Base-by-base conservation (phyloP, 2,113 vertebrate species). In the Proterorhinus semilunaris region DNA sequence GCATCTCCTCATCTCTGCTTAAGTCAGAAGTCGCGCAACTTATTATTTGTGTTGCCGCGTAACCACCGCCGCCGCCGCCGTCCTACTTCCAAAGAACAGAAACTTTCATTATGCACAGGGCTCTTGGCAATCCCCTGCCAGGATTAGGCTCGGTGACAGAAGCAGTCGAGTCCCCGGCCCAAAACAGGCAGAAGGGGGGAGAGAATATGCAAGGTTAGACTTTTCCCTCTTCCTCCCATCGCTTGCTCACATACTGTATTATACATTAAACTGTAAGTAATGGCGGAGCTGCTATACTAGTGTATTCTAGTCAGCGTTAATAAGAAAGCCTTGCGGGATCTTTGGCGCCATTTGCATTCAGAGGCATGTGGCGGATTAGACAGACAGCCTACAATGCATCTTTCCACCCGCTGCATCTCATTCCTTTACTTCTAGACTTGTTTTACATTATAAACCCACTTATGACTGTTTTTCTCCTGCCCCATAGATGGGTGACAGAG, bases 261-360 rank as follows among this genome's bases (percentile, higher is more conserved):
- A 78, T 76, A 81, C 75, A 82, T 83, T 81, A 78, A 90, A 84
- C 79, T 85, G 65, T 78, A 88, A 85, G 82, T 86, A 87, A 84
- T 79, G 80, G 86, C 72, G 58, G 62, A 75, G 66, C 81, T 87
- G 55, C 61, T 78, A 66, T 87, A 27, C 61, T 78, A 66, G 74
- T 74, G 69, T 81, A 72, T 81, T 83, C 70, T 57, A 83, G 80
- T 86, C 79, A 86, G 85, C 76, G 47, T 77, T 86, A 80, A 82
- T 68, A 78, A 78, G 70, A 74, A 80, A 80, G 65, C 78, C 80
- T 78, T 55, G 42, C 13, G 80, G 84, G 76, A 69, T 64, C 79
- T 76, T 75, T 69, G 54, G 21, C 53, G 68, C 61, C 27, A 81
- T 74, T 66, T 64, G 72, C 71, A 72, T 75, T 67, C 73, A 69